These are phyloP conservation scores for Sicus ferrugineus DNA, from an alignment of 2,888 invertebrate species.

Conservation along the genomic window DNA sequence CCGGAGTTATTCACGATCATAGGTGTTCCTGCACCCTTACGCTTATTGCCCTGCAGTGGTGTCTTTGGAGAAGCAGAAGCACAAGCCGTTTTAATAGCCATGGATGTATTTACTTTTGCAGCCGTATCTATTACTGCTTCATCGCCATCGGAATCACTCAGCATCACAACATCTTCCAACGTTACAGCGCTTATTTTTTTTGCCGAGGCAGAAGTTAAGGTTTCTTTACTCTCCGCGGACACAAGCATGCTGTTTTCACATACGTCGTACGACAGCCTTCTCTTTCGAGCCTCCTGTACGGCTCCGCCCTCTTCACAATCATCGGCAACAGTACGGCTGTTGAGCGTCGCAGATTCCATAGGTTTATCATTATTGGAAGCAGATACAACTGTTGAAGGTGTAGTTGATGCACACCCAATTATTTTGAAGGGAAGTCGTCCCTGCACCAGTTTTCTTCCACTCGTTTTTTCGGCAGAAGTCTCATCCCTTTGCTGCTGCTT, in stretches of 20 bases:
- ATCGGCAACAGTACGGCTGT: not conserved
- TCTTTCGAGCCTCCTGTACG: conserved; percentile 49
- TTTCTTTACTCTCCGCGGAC: conserved; percentile 39
- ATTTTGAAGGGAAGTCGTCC: conserved; percentile 71
- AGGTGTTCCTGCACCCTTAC: conserved; percentile 42
- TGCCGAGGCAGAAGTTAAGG: conserved; percentile 35
- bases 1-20: conserved; percentile 26
- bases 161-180: conserved; percentile 34
- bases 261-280: conserved; percentile 55
- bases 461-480: conserved; percentile 41
- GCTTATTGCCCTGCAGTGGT: conserved; percentile 16
- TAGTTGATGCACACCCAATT: conserved; percentile 37
- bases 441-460: conserved; percentile 69
- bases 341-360: not conserved
- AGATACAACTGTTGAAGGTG: not conserved
- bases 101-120: not conserved
- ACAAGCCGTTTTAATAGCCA: not conserved
- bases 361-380: not conserved
- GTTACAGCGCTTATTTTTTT: conserved; percentile 36
- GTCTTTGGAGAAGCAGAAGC: conserved; percentile 15
- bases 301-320: not conserved
- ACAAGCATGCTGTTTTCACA: not conserved
- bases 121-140: conserved; percentile 13
- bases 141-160: conserved; percentile 38
- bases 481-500: conserved; percentile 16